A percentile compares a stretch with the other conserved stretches of the same genome.
These are phyloP conservation scores for Semnornis frantzii DNA, from an alignment of 2,113 vertebrate genomes.

Conservation along the genomic window DNA sequence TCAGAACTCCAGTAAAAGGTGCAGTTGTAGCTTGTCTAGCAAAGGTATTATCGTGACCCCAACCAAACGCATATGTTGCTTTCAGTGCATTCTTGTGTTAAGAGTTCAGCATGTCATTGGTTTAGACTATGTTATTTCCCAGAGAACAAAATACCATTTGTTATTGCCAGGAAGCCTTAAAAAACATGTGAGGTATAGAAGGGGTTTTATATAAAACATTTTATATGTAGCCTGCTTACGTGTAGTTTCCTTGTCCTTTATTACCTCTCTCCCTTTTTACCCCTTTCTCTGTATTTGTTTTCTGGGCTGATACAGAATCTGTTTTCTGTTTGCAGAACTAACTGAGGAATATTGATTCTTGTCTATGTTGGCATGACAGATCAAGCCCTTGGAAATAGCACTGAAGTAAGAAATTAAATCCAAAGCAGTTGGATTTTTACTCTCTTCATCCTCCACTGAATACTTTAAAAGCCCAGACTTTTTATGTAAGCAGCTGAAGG, in stretches of 20 bases:
- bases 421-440: conserved; percentile 11
- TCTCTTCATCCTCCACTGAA: not conserved
- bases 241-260: conserved; percentile 10
- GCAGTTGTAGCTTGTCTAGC: not conserved
- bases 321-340: conserved; percentile 27
- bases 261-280: not conserved
- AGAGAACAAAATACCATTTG: conserved; percentile 20
- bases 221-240: not conserved
- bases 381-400: conserved; percentile 30
- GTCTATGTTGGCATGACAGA: not conserved
- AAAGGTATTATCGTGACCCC: not conserved
- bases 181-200: not conserved
- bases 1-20: not conserved
- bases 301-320: not conserved
- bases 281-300: not conserved
- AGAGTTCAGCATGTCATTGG: conserved; percentile 31
- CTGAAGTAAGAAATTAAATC: conserved; percentile 45
- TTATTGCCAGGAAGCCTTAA: conserved; percentile 29
- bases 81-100: conserved; percentile 14
- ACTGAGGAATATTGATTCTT: conserved; percentile 29
- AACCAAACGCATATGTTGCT: not conserved
- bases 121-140: conserved; percentile 29
- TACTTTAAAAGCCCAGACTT: not conserved
- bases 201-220: conserved; percentile 25
- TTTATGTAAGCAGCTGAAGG: conserved; percentile 9